phyloP scores from a whole-genome alignment of 1,140 invertebrate species.

The Phymastichus coffea region DNA sequence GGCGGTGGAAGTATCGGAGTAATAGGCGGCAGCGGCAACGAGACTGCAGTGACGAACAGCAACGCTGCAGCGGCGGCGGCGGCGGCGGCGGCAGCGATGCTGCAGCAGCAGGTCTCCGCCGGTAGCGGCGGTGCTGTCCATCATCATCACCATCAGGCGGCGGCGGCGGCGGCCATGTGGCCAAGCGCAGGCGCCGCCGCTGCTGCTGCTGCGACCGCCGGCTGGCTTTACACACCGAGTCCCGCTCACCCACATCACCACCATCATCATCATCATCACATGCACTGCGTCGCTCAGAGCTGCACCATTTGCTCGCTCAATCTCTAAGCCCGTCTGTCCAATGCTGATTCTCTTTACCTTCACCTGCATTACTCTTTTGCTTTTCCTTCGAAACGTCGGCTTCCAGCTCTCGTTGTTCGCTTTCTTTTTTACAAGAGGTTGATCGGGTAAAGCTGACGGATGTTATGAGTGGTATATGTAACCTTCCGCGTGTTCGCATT shows the following conservation, averaged over 20 bases:
- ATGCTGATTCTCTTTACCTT: no score
- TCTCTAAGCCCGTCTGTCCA: constrained; percentile 48
- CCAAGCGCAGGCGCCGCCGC: no score
- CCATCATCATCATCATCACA: constrained; percentile 44
- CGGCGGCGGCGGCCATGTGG: constrained; percentile 35
- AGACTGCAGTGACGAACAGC: not conserved
- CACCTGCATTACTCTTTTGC: no score
- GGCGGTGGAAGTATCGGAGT: constrained; percentile 13
- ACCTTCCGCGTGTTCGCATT: no score
- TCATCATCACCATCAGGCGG: constrained; percentile 26
- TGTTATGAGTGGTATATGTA: no score
- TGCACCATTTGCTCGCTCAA: constrained; percentile 61
- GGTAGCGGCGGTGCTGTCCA: no score
- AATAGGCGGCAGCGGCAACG: not conserved
- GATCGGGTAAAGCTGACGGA: no score
- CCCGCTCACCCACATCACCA: constrained; percentile 29
- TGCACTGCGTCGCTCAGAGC: constrained; percentile 54
- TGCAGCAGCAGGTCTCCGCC: not conserved
- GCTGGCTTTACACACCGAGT: constrained; percentile 44
- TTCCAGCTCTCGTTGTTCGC: not conserved
- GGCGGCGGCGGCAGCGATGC: not conserved
- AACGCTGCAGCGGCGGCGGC: not conserved
- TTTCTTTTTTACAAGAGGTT: no score
- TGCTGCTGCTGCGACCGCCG: no score
- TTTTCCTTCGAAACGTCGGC: no score